Evolutionary conservation across 2,888 invertebrate genomes (phyloP).

Genomic region (Apodemia hepburni): DNA sequence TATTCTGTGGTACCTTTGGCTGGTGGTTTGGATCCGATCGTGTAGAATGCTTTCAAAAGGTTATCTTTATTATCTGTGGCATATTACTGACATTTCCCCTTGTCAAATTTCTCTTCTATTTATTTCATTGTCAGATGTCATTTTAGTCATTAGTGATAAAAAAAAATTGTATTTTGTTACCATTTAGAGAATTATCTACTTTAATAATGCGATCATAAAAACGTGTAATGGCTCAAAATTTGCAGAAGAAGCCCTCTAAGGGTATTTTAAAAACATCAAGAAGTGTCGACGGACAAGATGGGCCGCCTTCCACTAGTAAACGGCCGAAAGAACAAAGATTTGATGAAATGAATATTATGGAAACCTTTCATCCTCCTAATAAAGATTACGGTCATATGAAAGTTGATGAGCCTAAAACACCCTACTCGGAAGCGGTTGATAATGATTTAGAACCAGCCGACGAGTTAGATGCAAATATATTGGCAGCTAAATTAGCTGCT

Average conservation of each 20-base stretch:
- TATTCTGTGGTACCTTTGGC: too few species aligned
- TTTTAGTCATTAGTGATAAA: background rate
- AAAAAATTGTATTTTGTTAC: background rate
- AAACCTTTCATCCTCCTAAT: constrained; percentile 97
- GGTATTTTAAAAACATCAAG: constrained; percentile 96
- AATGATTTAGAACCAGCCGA: constrained; percentile 80
- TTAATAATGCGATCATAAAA: constrained; percentile 45
- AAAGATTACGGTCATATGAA: constrained; percentile 99
- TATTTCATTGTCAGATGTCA: background rate
- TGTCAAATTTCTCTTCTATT: background rate
- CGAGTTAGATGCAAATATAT: constrained; percentile 84
- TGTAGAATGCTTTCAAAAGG: too few species aligned
- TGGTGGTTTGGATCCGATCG: too few species aligned
- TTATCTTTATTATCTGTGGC: too few species aligned
- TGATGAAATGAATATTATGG: constrained; percentile 99
- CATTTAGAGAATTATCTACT: background rate
- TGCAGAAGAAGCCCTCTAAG: constrained; percentile 91
- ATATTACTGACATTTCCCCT: too few species aligned
- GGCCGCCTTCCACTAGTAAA: constrained; percentile 65
- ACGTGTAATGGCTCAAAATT: constrained; percentile 85
- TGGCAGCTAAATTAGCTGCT: constrained; percentile 86
- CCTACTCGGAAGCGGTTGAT: constrained; percentile 83
- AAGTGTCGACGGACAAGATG: constrained; percentile 89
- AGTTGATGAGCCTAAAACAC: constrained; percentile 97
- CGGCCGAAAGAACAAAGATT: constrained; percentile 87